phyloP scores from a whole-genome alignment of 2,797 vertebrate genomes.

The Sebastes trivittatus region DNA sequence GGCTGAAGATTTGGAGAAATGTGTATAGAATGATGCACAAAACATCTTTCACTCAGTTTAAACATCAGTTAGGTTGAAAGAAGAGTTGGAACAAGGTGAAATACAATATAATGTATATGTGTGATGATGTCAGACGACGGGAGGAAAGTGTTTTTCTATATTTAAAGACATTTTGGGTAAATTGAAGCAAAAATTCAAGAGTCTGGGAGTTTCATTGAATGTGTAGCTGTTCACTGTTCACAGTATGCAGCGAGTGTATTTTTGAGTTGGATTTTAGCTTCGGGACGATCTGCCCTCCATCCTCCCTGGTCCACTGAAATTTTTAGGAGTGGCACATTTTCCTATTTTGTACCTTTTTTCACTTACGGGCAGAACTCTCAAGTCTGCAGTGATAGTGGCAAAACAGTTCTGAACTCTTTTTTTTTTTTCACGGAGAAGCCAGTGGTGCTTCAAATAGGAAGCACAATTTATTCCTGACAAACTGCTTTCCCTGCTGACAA shows the following conservation, averaged over 20 bases:
- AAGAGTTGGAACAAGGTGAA: neutral
- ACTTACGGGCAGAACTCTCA: neutral
- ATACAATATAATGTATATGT: neutral
- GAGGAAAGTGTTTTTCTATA: neutral
- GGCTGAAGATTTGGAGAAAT: neutral
- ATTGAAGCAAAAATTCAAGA: neutral
- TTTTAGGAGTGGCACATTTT: neutral
- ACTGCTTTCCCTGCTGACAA: constrained; percentile 60
- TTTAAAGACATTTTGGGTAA: neutral
- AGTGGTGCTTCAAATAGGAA: constrained; percentile 55
- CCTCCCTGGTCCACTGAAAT: neutral
- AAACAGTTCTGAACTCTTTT: constrained; percentile 7
- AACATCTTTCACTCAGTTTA: neutral
- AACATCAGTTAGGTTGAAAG: neutral
- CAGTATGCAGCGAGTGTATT: neutral
- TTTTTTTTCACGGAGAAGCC: neutral
- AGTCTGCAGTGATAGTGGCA: neutral
- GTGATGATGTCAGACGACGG: neutral
- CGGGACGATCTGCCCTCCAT: neutral
- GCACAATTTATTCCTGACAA: constrained; percentile 64
- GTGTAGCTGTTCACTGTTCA: neutral
- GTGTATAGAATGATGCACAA: neutral
- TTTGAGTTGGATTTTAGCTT: neutral
- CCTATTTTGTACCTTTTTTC: neutral
- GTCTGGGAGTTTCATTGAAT: neutral